Base-by-base conservation (phyloP, 1,140 invertebrate species). In the Anagrus nilaparvatae region DNA sequence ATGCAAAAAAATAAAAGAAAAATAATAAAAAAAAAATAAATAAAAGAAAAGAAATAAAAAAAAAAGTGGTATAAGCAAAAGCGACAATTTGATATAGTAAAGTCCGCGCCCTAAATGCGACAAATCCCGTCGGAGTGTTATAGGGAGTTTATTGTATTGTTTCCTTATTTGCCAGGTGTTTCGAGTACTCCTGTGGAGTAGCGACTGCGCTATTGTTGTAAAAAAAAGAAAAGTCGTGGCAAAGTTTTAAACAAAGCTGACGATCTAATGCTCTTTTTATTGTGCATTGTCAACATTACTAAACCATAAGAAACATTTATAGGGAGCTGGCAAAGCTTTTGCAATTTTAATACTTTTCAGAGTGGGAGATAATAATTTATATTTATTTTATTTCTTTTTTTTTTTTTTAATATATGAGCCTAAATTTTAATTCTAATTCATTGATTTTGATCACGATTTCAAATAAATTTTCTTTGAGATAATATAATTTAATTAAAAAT, bases 211-310 rank as follows among this genome's bases (percentile, higher is more conserved):
- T 57, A 64, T 63, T 64, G 59, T 61, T 55, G 48, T n/a, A n/a
- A n/a, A n/a, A n/a, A n/a, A n/a, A n/a, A n/a, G n/a, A 57, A 52
- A 62, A 62, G 62, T 62, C 58, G 59, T 56, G 54, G 54, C 38
- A 19, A 53, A 60, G 52, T 55, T 56, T 54, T 59, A 54, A 58
- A 65, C 63, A 65, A 64, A 65, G 62, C 60, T 56, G 53, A 49
- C 59, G 58, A 64, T 63, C 62, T 65, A 67, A 67, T 67, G 64
- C 63, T 67, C 64, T 65, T 65, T n/a, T 67, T 67, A 65, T 65
- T 65, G 64, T 65, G 55, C 61, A 65, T 64, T 65, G 63, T 65
- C 54, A 51, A 43, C 54, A 48, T 51, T n/a, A n/a, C n/a, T n/a
- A n/a, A n/a, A n/a, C n/a, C n/a, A n/a, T n/a, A n/a, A n/a, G n/a